Base-by-base conservation (phyloP, 2,797 vertebrate genomes). In the Acropternis orthonyx region DNA sequence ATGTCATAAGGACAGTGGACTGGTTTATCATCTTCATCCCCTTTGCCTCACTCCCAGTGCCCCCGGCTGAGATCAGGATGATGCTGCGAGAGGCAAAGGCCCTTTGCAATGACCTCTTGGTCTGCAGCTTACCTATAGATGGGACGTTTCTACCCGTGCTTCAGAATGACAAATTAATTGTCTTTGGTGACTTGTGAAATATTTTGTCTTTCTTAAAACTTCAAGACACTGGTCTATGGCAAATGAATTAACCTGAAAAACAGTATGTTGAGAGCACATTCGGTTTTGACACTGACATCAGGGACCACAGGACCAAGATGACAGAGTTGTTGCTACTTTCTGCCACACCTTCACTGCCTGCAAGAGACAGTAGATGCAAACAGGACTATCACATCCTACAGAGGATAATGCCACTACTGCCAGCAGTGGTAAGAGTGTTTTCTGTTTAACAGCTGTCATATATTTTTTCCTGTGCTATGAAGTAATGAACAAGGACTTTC, bases 181-280 rank as follows among this genome's bases (percentile, higher is more conserved):
- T 82, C 89, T 88, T 88, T 78, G 63, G 89, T 69, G 79, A 59
- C 79, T 51, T 41, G 21, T 68, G 54, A 92, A 89, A 49, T 67
- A 69, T 37, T 94, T 92, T 68, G 26, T 39, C 54, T 80, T 92
- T 63, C 84, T 86, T 32, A 92, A 86, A 76, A 88, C 39, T 76
- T 78, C 59, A 84, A 73, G 73, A 85, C 43, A 36, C 24, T 21
- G 37, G 37, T 28, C 63, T 85, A 49, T 7, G 28, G 68, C 68
- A 80, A 36, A 74, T 4, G 62, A 74, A 14, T 46, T 41, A 36
- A 67, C 23, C 61, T 71, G 86, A 51, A 67, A 65, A 92, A 7
- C 17, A 49, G 9, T 7, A 73, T 0, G 1, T 0, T 46, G 76
- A 86, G 27, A 89, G 54, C 48, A 55, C 27, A 14, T 41, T 72